Evolutionary conservation across 2,797 vertebrate species (phyloP).

Genomic region (Cygnus olor): DNA sequence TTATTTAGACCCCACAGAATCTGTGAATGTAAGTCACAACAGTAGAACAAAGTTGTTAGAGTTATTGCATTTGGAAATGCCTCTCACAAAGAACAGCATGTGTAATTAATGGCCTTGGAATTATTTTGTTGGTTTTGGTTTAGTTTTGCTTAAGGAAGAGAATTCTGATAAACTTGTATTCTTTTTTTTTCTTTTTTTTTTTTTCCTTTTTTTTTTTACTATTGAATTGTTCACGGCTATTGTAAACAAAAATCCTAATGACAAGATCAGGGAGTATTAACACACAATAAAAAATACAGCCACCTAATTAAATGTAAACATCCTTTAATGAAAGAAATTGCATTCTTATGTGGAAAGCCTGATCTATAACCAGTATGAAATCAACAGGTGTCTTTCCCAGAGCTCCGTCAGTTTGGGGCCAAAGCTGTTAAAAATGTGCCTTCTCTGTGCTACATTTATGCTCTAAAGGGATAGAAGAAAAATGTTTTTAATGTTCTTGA

Average conservation of each 20-base stretch:
- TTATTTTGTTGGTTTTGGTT: background rate
- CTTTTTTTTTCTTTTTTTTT: no score
- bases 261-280: background rate
- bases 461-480: background rate
- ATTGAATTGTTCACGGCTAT: background rate
- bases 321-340: background rate
- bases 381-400: background rate
- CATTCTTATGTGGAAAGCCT: background rate
- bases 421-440: background rate
- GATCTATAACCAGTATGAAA: background rate
- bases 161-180: background rate
- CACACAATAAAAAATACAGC: background rate
- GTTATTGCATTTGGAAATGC: background rate
- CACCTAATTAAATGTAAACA: conserved; percentile 33
- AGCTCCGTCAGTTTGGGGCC: background rate
- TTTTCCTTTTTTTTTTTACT: background rate
- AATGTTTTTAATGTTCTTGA: background rate
- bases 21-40: conserved; percentile 18
- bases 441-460: background rate
- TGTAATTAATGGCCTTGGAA: conserved; percentile 16
- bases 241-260: conserved; percentile 16
- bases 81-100: background rate
- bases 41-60: conserved; percentile 41
- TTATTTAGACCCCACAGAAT: conserved; percentile 44
- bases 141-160: conserved; percentile 4